These are phyloP conservation scores for Tetraneura akinire DNA, from an alignment of 1,140 invertebrate genomes.

Conservation along the genomic window DNA sequence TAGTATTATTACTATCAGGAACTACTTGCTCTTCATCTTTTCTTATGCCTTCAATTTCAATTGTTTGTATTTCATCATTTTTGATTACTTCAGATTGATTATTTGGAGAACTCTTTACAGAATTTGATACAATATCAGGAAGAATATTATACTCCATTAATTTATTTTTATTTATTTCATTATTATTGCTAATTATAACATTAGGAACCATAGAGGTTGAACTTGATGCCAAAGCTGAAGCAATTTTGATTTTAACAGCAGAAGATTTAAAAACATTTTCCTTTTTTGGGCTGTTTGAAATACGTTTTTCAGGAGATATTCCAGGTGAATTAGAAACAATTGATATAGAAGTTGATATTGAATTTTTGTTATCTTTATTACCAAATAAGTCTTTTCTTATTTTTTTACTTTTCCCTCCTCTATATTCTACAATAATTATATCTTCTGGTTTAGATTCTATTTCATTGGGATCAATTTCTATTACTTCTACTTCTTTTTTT, in stretches of 20 bases:
- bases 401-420: slow-evolving; percentile 55
- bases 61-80: background rate
- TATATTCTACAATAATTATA: slow-evolving; percentile 57
- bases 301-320: slow-evolving; percentile 4
- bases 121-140: slow-evolving; percentile 37
- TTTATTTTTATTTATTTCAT: background rate
- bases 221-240: slow-evolving; percentile 13
- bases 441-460: slow-evolving; percentile 55
- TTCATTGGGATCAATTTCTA: slow-evolving; percentile 55
- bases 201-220: slow-evolving; percentile 9
- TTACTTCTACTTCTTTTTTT: slow-evolving; percentile 53
- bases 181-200: slow-evolving; percentile 55
- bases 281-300: slow-evolving; percentile 21
- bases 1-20: background rate
- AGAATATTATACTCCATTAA: background rate
- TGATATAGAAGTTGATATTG: slow-evolving; percentile 13
- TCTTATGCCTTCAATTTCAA: background rate
- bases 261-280: slow-evolving; percentile 29
- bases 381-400: slow-evolving; percentile 49
- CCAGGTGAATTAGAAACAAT: slow-evolving; percentile 25
- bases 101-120: background rate
- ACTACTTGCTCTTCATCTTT: slow-evolving; percentile 39
- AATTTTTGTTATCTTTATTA: slow-evolving; percentile 24
- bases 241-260: slow-evolving; percentile 21
- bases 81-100: background rate